Conservation (phyloP, 1,140 invertebrate species). For the Cotesia chilonis region DNA sequence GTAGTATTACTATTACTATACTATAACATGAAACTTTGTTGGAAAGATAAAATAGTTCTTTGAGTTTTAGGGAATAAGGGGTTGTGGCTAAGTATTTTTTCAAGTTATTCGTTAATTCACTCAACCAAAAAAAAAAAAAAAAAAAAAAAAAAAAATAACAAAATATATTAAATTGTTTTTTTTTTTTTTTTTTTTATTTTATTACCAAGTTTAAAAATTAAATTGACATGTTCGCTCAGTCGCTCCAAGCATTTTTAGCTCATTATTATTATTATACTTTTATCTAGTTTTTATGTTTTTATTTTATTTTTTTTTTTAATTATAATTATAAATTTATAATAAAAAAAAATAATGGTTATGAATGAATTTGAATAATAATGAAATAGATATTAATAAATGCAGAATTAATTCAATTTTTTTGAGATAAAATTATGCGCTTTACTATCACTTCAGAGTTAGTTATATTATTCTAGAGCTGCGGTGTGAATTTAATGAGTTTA, state of each 20-base stretch:
- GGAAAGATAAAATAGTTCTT: not conserved
- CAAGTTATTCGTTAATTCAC: not conserved
- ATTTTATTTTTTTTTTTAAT: slow-evolving; percentile 3
- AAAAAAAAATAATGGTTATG: slow-evolving; percentile 23
- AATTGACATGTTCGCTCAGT: no score
- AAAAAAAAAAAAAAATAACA: not conserved
- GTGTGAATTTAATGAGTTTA: slow-evolving; percentile 28
- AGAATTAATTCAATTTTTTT: slow-evolving; percentile 38
- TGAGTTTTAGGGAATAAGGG: not conserved
- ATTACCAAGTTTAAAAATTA: slow-evolving; percentile 6
- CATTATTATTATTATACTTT: no score
- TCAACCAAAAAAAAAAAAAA: not conserved
- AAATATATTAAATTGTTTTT: not conserved
- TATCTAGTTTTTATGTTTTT: not conserved
- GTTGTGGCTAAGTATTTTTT: not conserved
- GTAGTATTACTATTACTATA: not conserved
- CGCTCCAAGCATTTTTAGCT: no score
- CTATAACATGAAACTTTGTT: not conserved
- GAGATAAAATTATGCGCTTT: slow-evolving; percentile 33
- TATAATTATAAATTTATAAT: not conserved
- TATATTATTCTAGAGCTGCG: slow-evolving; percentile 35
- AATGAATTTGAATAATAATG: slow-evolving; percentile 5
- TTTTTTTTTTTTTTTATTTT: not conserved
- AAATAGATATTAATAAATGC: slow-evolving; percentile 27
- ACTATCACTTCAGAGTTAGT: slow-evolving; percentile 4